These are phyloP conservation scores for Digitonthophagus gazella DNA, from an alignment of 2,888 invertebrate genomes.

Conservation along the genomic window DNA sequence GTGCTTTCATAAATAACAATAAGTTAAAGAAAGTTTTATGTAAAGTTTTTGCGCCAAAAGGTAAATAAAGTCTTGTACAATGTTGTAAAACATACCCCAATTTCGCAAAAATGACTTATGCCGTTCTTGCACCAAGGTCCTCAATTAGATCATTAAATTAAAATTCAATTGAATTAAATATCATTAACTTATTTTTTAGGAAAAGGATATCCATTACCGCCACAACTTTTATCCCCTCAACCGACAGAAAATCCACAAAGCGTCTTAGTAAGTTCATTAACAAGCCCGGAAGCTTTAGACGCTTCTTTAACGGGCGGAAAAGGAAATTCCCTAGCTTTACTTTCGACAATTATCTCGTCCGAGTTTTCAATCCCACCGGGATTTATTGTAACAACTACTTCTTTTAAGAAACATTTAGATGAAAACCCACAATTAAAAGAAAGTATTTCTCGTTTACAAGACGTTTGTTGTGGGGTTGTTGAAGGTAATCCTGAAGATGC, in stretches of 20 bases:
- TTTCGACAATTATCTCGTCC: conserved; percentile 52
- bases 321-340: conserved; percentile 70
- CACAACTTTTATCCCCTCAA: conserved; percentile 30
- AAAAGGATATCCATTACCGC: conserved; percentile 26
- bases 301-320: conserved; percentile 71
- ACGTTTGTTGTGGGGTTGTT: conserved; percentile 54
- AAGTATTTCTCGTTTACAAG: conserved; percentile 55
- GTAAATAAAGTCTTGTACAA: too few relatives aligned
- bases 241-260: conserved; percentile 30
- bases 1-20: too few relatives aligned
- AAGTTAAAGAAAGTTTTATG: too few relatives aligned
- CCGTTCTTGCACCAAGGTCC: too few relatives aligned
- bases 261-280: conserved; percentile 45
- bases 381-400: conserved; percentile 66
- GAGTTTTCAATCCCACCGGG: conserved; percentile 67
- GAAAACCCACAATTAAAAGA: conserved; percentile 50
- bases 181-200: too few relatives aligned
- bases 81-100: too few relatives aligned
- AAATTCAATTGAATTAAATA: neutral
- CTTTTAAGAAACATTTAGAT: conserved; percentile 61
- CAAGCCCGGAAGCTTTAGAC: conserved; percentile 54
- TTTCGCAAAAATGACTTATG: neutral
- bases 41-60: too few relatives aligned
- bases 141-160: neutral
- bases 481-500: conserved; percentile 54